phyloP scores from a whole-genome alignment of 2,113 vertebrate genomes.

The Epinephelus moara region DNA sequence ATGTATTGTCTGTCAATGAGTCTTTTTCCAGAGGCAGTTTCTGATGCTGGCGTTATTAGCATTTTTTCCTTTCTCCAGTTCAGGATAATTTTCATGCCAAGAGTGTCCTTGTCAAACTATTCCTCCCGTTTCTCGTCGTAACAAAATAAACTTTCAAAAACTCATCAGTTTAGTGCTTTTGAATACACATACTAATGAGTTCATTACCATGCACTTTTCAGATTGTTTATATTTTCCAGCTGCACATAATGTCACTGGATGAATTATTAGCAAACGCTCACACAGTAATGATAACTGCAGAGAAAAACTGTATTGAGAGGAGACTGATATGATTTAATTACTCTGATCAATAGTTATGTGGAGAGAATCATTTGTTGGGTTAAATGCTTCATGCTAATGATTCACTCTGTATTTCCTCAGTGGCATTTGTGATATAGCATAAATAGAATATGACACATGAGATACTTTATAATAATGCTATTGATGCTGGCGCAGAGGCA shows the following conservation, averaged over 20 bases:
- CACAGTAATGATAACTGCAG: conserved; percentile 23
- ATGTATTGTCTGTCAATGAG: conserved; percentile 39
- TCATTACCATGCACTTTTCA: conserved; percentile 31
- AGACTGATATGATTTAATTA: conserved; percentile 46
- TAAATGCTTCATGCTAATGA: conserved; percentile 36
- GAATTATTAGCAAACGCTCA: conserved; percentile 28
- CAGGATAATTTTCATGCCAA: conserved; percentile 31
- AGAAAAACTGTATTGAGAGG: conserved; percentile 24
- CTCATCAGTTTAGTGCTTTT: conserved; percentile 32
- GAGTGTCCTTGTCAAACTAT: conserved; percentile 6
- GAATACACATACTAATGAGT: conserved; percentile 44
- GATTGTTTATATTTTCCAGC: conserved; percentile 28
- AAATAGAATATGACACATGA: conserved; percentile 3
- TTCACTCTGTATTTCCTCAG: conserved; percentile 2
- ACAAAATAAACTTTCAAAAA: conserved; percentile 22
- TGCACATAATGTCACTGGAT: conserved; percentile 28
- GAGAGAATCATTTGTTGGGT: conserved; percentile 17
- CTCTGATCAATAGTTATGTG: conserved; percentile 47
- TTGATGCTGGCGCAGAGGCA: neutral
- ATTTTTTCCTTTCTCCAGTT: conserved; percentile 30
- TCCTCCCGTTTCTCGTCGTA: conserved; percentile 6
- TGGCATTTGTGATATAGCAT: conserved; percentile 7
- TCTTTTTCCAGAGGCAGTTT: conserved; percentile 38
- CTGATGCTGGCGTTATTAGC: conserved; percentile 31
- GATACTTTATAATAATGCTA: neutral